phyloP scores from a whole-genome alignment of 2,113 vertebrate species.

The Tachuris rubrigastra region DNA sequence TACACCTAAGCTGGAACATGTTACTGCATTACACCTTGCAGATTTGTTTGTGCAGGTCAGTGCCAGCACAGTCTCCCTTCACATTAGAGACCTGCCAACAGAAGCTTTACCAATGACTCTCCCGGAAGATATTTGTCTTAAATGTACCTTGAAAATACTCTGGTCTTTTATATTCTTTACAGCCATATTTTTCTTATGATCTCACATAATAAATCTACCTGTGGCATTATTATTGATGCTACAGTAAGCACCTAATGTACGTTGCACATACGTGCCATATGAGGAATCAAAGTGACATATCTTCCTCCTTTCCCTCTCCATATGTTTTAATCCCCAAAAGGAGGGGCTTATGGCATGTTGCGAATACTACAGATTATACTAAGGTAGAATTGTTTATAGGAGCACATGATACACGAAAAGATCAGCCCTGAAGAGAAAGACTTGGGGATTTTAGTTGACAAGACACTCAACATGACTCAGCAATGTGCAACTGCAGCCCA shows the following conservation, averaged over 20 bases:
- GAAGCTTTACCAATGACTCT: not conserved
- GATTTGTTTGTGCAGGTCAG: not conserved
- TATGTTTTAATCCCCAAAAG: slow-evolving; percentile 19
- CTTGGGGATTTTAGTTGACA: not conserved
- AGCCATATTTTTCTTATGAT: not conserved
- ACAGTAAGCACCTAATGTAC: slow-evolving; percentile 56
- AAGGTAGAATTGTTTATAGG: not conserved
- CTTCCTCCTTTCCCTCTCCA: not conserved
- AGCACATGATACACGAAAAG: not conserved
- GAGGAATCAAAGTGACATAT: slow-evolving; percentile 49
- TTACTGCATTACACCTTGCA: not conserved
- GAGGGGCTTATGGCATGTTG: not conserved
- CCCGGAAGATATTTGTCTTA: not conserved
- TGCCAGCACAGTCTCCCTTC: not conserved
- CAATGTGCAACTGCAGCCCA: fast-evolving
- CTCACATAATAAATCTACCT: slow-evolving; percentile 19
- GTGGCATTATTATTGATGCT: slow-evolving; percentile 39
- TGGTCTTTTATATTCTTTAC: not conserved
- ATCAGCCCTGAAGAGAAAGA: not conserved
- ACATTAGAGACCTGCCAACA: not conserved
- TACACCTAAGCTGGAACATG: not conserved
- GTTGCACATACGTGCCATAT: not conserved
- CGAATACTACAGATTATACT: not conserved
- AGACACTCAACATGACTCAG: not conserved
- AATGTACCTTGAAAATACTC: not conserved